Conservation (phyloP, 1,140 invertebrate species). For the Physella acuta region DNA sequence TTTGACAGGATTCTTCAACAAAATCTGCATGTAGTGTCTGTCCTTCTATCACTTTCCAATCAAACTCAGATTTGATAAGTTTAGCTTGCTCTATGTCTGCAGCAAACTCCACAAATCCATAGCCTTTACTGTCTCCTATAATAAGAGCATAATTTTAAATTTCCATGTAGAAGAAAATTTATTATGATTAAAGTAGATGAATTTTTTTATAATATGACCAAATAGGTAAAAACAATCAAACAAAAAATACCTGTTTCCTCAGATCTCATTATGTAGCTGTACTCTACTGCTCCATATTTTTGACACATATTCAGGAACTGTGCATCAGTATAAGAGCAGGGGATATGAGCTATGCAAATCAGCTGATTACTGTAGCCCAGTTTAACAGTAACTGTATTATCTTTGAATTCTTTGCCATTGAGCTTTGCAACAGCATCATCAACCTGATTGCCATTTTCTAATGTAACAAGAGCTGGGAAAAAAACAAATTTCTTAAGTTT, state of each 20-base stretch:
- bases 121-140: constrained; percentile 64
- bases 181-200: not conserved
- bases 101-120: constrained; percentile 67
- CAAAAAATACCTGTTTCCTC: constrained; percentile 61
- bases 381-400: constrained; percentile 48
- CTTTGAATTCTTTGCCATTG: constrained; percentile 41
- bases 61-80: constrained; percentile 62
- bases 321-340: constrained; percentile 60
- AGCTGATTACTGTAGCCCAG: constrained; percentile 64
- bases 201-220: not conserved
- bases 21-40: constrained; percentile 64
- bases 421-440: constrained; percentile 40
- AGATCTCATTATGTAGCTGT: constrained; percentile 65
- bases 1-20: constrained; percentile 42
- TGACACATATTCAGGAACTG: constrained; percentile 62
- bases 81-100: constrained; percentile 53
- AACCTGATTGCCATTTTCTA: constrained; percentile 39
- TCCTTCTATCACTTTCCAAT: constrained; percentile 60
- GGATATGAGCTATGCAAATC: constrained; percentile 65
- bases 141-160: not conserved
- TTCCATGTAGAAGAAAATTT: not conserved
- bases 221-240: not conserved
- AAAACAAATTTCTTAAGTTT: constrained; percentile 1
- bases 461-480: constrained; percentile 42
- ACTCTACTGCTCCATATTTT: constrained; percentile 61